A percentile compares a stretch with the other conserved stretches of the same genome.
Evolutionary conservation across 2,888 invertebrate genomes (phyloP).

Genomic region (Loripinus fragilis): DNA sequence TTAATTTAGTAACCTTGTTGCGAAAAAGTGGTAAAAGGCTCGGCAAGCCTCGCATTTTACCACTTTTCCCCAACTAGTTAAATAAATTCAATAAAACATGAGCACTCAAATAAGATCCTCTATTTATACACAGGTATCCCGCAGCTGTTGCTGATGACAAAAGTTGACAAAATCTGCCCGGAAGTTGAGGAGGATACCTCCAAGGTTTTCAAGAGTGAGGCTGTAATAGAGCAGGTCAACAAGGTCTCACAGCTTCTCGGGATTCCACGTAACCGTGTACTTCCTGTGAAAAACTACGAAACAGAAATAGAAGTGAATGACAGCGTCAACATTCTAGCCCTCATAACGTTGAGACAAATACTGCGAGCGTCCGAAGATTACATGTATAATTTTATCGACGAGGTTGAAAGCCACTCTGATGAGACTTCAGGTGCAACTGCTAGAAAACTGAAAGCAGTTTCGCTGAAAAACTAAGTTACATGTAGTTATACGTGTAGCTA

Average conservation of each 20-base stretch:
- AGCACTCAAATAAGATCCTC: too few species aligned
- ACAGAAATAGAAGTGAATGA: constrained; percentile 50
- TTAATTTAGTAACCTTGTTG: too few species aligned
- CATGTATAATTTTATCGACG: constrained; percentile 50
- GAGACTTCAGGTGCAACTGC: not conserved
- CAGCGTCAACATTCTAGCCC: constrained; percentile 49
- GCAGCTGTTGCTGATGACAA: constrained; percentile 63
- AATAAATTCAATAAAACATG: too few species aligned
- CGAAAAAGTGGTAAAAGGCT: too few species aligned
- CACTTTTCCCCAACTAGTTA: too few species aligned
- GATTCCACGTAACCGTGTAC: constrained; percentile 54
- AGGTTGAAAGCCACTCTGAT: not conserved
- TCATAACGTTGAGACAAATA: constrained; percentile 50
- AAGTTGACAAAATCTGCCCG: constrained; percentile 63
- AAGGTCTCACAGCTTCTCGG: constrained; percentile 54
- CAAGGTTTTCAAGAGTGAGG: constrained; percentile 43
- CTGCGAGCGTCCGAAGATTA: constrained; percentile 58
- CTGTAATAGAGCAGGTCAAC: constrained; percentile 52
- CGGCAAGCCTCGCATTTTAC: too few species aligned
- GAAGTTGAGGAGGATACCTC: constrained; percentile 46
- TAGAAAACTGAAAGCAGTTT: too few species aligned
- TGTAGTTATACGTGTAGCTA: too few species aligned
- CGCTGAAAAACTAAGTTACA: too few species aligned
- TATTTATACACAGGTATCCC: constrained; percentile 66
- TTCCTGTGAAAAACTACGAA: constrained; percentile 64